Evolutionary conservation across 2,113 vertebrate species (phyloP).

Genomic region (Microcebus griseorufus): DNA sequence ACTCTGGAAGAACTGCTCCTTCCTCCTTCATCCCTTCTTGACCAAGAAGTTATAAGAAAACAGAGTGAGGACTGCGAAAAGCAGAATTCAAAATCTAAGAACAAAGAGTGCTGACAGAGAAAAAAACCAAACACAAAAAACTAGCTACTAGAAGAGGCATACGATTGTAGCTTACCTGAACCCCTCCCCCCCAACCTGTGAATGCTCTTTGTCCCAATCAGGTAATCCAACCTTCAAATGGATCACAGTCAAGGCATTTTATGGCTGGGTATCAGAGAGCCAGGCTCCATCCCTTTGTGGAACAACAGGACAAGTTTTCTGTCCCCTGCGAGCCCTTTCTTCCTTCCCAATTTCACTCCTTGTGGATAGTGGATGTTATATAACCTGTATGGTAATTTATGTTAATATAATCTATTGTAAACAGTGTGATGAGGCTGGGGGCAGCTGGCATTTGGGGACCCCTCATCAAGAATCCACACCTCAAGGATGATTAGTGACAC

Average conservation of each 20-base stretch:
- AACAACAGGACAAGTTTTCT: neutral
- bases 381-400: neutral
- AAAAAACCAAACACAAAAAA: neutral
- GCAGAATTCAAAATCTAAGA: neutral
- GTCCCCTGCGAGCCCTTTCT: neutral
- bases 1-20: neutral
- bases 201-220: neutral
- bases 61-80: neutral
- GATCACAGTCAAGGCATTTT: neutral
- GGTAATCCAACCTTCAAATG: neutral
- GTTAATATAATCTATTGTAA: neutral
- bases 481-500: neutral
- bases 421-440: neutral
- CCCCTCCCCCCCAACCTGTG: no score
- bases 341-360: neutral
- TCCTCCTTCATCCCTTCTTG: neutral
- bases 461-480: neutral
- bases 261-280: neutral
- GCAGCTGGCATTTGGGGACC: neutral
- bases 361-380: neutral
- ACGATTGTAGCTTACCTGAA: neutral
- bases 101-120: neutral
- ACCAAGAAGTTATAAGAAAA: neutral
- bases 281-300: neutral
- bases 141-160: neutral